phyloP scores from a whole-genome alignment of 2,888 invertebrate species.

The Tenodera sinensis region DNA sequence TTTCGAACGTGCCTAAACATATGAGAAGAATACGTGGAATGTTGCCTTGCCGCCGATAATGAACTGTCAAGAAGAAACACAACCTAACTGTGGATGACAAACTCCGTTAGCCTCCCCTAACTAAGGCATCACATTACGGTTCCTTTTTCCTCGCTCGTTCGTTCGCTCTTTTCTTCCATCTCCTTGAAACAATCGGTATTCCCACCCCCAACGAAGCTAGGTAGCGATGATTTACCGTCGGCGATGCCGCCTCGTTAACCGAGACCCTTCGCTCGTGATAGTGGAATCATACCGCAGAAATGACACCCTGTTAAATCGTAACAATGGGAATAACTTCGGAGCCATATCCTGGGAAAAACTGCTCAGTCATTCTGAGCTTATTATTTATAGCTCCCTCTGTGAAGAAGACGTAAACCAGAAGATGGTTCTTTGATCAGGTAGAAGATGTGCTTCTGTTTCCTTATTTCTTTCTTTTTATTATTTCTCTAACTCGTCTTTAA shows the following conservation, averaged over 20 bases:
- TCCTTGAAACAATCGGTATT: constrained; percentile 18
- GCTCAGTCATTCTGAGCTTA: neutral
- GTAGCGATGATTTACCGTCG: neutral
- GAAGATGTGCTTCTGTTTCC: neutral
- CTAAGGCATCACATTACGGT: neutral
- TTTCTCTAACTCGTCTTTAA: neutral
- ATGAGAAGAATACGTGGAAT: neutral
- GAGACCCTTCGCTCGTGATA: neutral
- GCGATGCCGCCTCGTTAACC: neutral
- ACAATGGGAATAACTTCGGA: neutral
- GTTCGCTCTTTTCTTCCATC: neutral
- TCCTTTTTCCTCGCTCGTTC: neutral
- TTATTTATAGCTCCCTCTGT: neutral
- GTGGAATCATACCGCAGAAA: neutral
- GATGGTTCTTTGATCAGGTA: neutral
- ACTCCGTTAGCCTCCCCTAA: neutral
- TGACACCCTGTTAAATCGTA: neutral
- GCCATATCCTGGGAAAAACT: neutral
- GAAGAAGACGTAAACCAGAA: neutral
- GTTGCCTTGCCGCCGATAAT: neutral
- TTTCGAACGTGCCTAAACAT: neutral
- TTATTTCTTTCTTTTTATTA: neutral
- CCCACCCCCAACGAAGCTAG: neutral
- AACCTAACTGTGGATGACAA: neutral
- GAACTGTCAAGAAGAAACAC: neutral